Conservation (phyloP, 2,797 vertebrate species). For the Helostoma temminkii region DNA sequence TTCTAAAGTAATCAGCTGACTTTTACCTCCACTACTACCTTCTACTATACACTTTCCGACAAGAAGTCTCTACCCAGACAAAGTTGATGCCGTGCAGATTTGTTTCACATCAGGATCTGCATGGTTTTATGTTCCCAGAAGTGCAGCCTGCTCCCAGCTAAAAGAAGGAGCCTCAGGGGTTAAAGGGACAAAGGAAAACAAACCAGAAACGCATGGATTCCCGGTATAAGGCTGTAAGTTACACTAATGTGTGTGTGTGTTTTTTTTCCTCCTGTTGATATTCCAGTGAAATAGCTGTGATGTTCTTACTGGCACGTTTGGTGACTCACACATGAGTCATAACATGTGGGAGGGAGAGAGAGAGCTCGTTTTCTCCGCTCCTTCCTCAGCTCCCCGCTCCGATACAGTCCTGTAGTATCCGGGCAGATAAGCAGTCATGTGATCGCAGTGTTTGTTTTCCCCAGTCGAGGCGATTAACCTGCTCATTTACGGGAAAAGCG, state of each 20-base stretch:
- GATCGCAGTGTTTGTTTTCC: slow-evolving; percentile 48
- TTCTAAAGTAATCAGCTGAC: no score
- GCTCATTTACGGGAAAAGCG: slow-evolving; percentile 59
- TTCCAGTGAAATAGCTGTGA: slow-evolving; percentile 62
- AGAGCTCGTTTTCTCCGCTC: slow-evolving; percentile 50
- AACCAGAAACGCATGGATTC: slow-evolving; percentile 62
- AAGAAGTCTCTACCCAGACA: no score
- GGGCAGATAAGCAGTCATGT: slow-evolving; percentile 79
- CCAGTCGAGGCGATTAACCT: slow-evolving; percentile 40
- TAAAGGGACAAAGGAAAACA: not conserved
- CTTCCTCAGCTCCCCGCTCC: slow-evolving; percentile 53
- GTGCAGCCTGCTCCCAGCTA: not conserved
- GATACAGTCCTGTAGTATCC: slow-evolving; percentile 65
- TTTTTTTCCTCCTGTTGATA: slow-evolving; percentile 16
- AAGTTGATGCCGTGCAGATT: not conserved
- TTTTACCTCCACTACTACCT: no score
- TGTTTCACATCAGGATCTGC: slow-evolving; percentile 8
- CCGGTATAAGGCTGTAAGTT: slow-evolving; percentile 59
- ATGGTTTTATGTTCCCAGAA: slow-evolving; percentile 42
- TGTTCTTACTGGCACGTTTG: slow-evolving; percentile 79
- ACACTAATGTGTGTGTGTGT: slow-evolving; percentile 5
- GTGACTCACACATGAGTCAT: slow-evolving; percentile 81
- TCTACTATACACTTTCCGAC: no score
- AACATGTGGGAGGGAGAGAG: slow-evolving; percentile 71
- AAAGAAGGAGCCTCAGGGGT: not conserved